These are phyloP conservation scores for Peromyscus aztecus DNA, from an alignment of 2,797 vertebrate genomes.

Conservation along the genomic window DNA sequence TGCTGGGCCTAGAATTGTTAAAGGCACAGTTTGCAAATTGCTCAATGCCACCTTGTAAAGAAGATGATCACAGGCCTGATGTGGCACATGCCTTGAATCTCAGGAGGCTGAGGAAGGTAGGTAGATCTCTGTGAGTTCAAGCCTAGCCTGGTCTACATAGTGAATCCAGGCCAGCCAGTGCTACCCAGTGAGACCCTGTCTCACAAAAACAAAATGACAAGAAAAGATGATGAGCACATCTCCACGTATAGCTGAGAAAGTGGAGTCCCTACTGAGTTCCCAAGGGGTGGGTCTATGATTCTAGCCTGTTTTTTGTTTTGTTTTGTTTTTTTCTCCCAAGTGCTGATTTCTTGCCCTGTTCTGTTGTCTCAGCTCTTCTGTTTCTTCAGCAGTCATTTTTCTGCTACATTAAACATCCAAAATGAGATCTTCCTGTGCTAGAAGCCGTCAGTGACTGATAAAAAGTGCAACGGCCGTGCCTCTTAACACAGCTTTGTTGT, in stretches of 20 bases:
- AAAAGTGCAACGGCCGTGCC: conserved; percentile 26
- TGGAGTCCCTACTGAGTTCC: background rate
- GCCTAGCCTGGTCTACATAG: background rate
- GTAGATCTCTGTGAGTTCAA: background rate
- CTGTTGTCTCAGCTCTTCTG: conserved; percentile 9
- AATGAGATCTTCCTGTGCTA: conserved; percentile 35
- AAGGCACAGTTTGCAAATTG: background rate
- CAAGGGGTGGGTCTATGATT: background rate
- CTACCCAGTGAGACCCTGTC: background rate
- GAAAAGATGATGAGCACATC: background rate
- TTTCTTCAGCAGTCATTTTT: conserved; percentile 34
- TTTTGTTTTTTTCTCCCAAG: background rate
- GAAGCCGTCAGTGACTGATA: conserved; percentile 42
- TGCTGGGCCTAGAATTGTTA: background rate
- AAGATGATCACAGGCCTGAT: background rate
- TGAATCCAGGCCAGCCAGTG: background rate
- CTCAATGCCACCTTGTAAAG: background rate
- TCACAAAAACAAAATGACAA: background rate
- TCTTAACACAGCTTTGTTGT: conserved; percentile 51
- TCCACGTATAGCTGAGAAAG: background rate
- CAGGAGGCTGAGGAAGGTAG: no score
- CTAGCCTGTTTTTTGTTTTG: background rate
- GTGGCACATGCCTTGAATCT: background rate
- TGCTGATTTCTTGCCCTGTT: conserved; percentile 11
- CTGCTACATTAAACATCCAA: conserved; percentile 50